phyloP scores from a whole-genome alignment of 2,797 vertebrate genomes.

The Spatula versicolor region DNA sequence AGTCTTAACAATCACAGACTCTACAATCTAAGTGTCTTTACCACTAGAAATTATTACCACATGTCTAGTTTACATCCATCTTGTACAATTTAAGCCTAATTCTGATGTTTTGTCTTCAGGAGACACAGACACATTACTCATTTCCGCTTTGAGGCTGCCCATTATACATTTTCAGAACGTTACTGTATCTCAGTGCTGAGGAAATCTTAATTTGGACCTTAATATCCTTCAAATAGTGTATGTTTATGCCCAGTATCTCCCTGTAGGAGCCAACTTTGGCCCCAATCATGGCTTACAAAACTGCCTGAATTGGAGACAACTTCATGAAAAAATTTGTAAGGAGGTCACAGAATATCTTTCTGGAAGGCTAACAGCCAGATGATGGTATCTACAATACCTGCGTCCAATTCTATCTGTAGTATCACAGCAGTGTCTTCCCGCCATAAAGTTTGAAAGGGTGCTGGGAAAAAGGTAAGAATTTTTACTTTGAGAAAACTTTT shows the following conservation, averaged over 20 bases:
- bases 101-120: neutral
- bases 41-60: neutral
- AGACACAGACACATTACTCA: neutral
- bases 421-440: neutral
- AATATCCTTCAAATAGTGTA: neutral
- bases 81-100: neutral
- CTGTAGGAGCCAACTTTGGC: neutral
- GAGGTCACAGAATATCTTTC: neutral
- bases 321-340: neutral
- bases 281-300: neutral
- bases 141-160: neutral
- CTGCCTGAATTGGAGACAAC: neutral
- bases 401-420: neutral
- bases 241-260: neutral
- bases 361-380: neutral
- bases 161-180: neutral
- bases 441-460: neutral
- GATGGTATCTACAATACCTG: neutral
- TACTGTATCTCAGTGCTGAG: neutral
- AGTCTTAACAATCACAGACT: neutral
- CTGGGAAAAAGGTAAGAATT: neutral
- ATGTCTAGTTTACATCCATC: neutral
- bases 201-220: neutral
- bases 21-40: neutral
- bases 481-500: neutral